Evolutionary conservation across 2,888 invertebrate species (phyloP).

Genomic region (Aleiodes testaceus): DNA sequence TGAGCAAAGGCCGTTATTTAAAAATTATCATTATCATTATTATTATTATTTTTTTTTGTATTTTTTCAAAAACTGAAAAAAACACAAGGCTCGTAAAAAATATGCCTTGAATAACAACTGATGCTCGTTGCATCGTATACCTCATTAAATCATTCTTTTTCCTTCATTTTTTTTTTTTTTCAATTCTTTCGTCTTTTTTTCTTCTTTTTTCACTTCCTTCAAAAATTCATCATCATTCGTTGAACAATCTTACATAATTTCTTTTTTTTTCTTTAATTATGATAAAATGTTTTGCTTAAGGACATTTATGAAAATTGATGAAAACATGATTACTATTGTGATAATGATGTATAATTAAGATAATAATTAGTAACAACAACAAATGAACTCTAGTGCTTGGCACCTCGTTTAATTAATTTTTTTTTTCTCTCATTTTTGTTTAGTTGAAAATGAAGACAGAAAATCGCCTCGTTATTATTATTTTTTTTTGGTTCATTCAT

Average conservation of each 20-base stretch:
- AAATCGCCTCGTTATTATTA: slow-evolving; percentile 9
- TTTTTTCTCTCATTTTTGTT: background rate
- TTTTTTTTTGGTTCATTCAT: slow-evolving; percentile 49
- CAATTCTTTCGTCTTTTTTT: background rate
- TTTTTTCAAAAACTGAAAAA: background rate
- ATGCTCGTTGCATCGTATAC: slow-evolving; percentile 14
- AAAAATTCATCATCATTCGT: background rate
- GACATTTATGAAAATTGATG: slow-evolving; percentile 17
- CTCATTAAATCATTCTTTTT: background rate
- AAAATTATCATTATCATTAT: background rate
- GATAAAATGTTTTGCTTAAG: slow-evolving; percentile 9
- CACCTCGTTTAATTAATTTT: background rate
- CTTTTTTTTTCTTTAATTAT: too few species aligned
- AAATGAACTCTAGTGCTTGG: slow-evolving; percentile 13
- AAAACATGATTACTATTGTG: slow-evolving; percentile 1
- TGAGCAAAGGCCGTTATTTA: slow-evolving; percentile 12
- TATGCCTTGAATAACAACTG: slow-evolving; percentile 17
- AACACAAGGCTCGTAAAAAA: slow-evolving; percentile 21
- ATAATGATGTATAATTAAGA: background rate
- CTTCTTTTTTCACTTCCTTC: background rate
- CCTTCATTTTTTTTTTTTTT: slow-evolving; percentile 4
- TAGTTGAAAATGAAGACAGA: background rate
- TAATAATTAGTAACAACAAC: slow-evolving; percentile 8
- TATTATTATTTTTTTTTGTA: background rate
- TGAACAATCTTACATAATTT: slow-evolving; percentile 11